Conservation (phyloP, 2,113 vertebrate genomes). For the Sinocyclocheilus rhinocerous region DNA sequence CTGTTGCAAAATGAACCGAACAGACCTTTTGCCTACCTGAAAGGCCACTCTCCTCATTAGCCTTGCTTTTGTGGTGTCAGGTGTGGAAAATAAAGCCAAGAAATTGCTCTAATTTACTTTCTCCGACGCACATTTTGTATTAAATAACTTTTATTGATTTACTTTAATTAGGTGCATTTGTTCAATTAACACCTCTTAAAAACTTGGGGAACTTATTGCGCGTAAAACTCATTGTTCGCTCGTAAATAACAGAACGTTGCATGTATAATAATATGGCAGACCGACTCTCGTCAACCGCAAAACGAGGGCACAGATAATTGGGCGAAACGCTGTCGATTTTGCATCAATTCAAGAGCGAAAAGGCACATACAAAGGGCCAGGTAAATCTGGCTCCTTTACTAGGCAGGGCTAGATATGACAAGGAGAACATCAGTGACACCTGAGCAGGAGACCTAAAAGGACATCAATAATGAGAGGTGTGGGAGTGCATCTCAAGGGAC, state of each 20-base stretch:
- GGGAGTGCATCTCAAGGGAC: conserved; percentile 72
- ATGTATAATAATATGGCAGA: not conserved
- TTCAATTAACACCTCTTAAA: conserved; percentile 37
- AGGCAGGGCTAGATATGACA: conserved; percentile 50
- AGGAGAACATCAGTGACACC: conserved; percentile 58
- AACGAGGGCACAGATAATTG: not conserved
- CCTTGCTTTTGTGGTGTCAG: conserved; percentile 27
- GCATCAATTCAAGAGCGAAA: conserved; percentile 19
- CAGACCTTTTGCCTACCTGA: conserved; percentile 2
- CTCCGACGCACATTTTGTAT: conserved; percentile 6
- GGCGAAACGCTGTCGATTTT: not conserved
- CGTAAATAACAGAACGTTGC: not conserved
- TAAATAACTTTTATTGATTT: conserved; percentile 29
- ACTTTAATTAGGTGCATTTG: conserved; percentile 3
- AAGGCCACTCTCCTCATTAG: conserved; percentile 46
- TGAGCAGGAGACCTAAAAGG: conserved; percentile 70
- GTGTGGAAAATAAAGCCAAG: conserved; percentile 32
- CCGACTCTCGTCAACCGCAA: not conserved
- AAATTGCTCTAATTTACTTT: conserved; percentile 25
- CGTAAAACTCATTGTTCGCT: not conserved
- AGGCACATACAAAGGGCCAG: conserved; percentile 31
- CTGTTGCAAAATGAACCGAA: not conserved
- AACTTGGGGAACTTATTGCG: not conserved
- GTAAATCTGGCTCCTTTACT: conserved; percentile 52
- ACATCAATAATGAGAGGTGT: conserved; percentile 80